Base-by-base conservation (phyloP, 2,888 invertebrate genomes). In the Eristalis tenax region DNA sequence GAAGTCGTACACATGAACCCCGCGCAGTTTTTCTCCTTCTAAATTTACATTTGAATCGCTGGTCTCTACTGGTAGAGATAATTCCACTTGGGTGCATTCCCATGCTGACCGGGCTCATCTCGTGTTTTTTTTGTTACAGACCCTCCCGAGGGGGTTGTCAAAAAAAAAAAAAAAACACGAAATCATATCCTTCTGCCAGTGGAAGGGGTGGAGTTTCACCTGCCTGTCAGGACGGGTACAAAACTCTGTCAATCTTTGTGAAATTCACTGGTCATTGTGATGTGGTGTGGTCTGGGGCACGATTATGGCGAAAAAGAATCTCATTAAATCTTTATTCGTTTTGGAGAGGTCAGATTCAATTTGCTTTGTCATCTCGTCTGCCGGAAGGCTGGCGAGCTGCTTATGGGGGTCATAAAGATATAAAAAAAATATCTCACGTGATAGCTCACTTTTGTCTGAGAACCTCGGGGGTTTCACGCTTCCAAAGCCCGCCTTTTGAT, bases 31-130 rank as follows among this genome's bases (percentile, higher is more conserved):
- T 32, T 71, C 50, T 69, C 74, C 74, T 66, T 79, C 74, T 75
- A 78, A 78, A 78, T 79, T 38, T 69, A 74, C 65, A 70, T 79
- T 50, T 70, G 73, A 61, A 63, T 69, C 65, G 50, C n/a, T 18
- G 50, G 18, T 18, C 50, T 26, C 43, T 50, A 18, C 18, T 8
- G 50, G 50, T 2, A 8, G 75, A 65, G 75, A 64, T 75, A 69
- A 75, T 75, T 75, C 64, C 63, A 69, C 32, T 68, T 50, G 68
- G 43, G 32, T 32, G 32, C 61, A 63, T 63, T 64, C 63, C 73
- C 22, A 35, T 56, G 35, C 64, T 64, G 50, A 64, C 65, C 74
- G 22, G 63, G 73, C 18, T 40, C 38, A 32, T 56, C 40, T 50
- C 18, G 26, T 8, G 32, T 1, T 32, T 32, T 63, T 73, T 73